A percentile compares a stretch with the other conserved stretches of the same genome.
Conservation (phyloP, 2,113 vertebrate species). For the Nothoprocta pentlandii region DNA sequence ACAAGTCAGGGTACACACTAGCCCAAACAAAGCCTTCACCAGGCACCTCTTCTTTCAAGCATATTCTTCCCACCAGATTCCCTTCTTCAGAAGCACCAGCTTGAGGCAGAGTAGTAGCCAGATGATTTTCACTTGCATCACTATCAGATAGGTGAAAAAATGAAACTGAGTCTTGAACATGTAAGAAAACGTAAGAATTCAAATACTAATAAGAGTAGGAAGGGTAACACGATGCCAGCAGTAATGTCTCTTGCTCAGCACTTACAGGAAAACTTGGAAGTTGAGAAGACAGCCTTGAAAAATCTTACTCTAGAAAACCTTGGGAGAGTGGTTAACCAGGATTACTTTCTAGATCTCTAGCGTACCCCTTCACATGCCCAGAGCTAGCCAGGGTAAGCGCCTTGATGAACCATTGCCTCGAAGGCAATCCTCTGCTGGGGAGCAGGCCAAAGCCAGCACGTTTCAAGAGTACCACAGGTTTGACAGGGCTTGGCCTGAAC, state of each 20-base stretch:
- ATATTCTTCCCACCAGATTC: neutral
- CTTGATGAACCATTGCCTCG: slow-evolving; percentile 17
- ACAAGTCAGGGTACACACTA: neutral
- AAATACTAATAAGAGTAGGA: neutral
- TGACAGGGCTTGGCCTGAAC: neutral
- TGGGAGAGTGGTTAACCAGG: neutral
- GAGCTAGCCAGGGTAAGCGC: neutral
- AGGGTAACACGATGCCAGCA: neutral
- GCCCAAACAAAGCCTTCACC: neutral
- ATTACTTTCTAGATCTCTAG: neutral
- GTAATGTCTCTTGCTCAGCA: neutral
- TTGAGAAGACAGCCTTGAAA: neutral
- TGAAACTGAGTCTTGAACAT: neutral
- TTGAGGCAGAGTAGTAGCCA: neutral
- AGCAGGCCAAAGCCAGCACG: neutral
- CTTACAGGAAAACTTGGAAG: neutral
- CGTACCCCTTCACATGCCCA: neutral
- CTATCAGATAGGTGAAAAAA: neutral
- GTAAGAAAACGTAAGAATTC: neutral
- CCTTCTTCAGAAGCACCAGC: neutral
- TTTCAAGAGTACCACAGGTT: neutral
- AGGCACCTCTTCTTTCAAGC: neutral
- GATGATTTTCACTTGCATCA: neutral
- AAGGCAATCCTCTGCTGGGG: neutral
- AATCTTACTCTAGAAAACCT: neutral